A percentile compares a stretch with the other conserved stretches of the same genome.
Conservation (phyloP, 2,113 vertebrate species). For the Lophochroa leadbeateri region DNA sequence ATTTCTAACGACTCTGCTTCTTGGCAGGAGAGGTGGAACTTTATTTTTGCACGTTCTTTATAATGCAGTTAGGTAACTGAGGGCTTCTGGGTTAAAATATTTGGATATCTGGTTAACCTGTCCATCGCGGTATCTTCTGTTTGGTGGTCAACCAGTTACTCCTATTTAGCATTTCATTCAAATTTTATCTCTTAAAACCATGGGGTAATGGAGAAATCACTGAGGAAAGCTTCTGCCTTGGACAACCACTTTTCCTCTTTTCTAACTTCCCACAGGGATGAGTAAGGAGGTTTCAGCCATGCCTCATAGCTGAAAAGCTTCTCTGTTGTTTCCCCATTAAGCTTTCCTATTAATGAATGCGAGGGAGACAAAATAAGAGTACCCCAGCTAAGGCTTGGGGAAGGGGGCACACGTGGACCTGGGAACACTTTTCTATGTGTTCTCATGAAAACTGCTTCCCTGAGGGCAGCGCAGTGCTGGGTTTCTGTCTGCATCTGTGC, state of each 20-base stretch:
- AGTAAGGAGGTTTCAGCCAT: background rate
- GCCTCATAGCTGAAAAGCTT: background rate
- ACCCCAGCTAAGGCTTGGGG: background rate
- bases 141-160: background rate
- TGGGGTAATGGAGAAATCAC: background rate
- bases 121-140: background rate
- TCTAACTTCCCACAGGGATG: background rate
- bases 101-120: background rate
- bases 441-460: background rate
- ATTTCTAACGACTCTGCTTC: background rate
- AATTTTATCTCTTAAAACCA: background rate
- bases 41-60: background rate
- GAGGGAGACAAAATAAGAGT: background rate
- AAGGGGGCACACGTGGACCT: background rate
- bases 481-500: background rate
- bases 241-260: background rate
- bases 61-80: background rate
- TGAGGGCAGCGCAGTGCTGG: accelerated
- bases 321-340: background rate
- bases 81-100: background rate
- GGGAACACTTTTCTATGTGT: accelerated
- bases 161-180: background rate
- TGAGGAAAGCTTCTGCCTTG: background rate
- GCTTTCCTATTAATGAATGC: background rate
- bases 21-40: background rate